Evolutionary conservation across 2,888 invertebrate genomes (phyloP).

Genomic region (Galerucella nymphaeae): DNA sequence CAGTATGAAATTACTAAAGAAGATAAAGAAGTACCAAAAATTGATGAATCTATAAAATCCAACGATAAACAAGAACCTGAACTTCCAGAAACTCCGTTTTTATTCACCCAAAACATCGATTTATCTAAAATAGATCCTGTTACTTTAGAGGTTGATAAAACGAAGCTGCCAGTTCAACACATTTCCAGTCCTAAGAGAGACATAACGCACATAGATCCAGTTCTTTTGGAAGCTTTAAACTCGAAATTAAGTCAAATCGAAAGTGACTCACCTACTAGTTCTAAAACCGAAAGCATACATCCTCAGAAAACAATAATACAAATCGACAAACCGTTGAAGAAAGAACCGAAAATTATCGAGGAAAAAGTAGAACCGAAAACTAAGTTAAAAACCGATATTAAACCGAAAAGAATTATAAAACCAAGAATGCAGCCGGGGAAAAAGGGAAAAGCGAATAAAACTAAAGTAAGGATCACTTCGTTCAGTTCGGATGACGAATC

Average conservation of each 20-base stretch:
- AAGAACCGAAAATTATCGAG: slow-evolving; percentile 43
- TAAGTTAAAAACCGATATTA: slow-evolving; percentile 71
- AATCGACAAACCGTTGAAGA: slow-evolving; percentile 50
- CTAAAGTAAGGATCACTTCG: slow-evolving; percentile 79
- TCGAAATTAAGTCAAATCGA: slow-evolving; percentile 81
- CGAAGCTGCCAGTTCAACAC: slow-evolving; percentile 70
- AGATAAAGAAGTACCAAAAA: slow-evolving; percentile 59
- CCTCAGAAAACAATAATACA: slow-evolving; percentile 56
- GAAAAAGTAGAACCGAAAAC: slow-evolving; percentile 61
- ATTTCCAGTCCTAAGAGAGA: slow-evolving; percentile 78
- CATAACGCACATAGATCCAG: slow-evolving; percentile 78
- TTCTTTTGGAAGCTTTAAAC: slow-evolving; percentile 74
- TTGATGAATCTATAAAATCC: slow-evolving; percentile 52
- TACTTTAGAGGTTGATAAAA: slow-evolving; percentile 77
- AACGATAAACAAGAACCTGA: slow-evolving; percentile 54
- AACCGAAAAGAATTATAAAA: slow-evolving; percentile 73
- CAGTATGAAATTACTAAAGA: slow-evolving; percentile 44
- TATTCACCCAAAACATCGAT: slow-evolving; percentile 81
- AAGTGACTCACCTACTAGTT: slow-evolving; percentile 80
- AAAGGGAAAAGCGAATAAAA: slow-evolving; percentile 71
- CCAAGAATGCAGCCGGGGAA: slow-evolving; percentile 72
- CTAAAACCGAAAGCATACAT: slow-evolving; percentile 76
- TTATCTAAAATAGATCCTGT: slow-evolving; percentile 79
- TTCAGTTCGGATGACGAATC: slow-evolving; percentile 83
- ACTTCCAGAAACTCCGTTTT: slow-evolving; percentile 67